Evolutionary conservation across 2,797 vertebrate species (phyloP).

Genomic region (Acrocephalus scirpaceus): DNA sequence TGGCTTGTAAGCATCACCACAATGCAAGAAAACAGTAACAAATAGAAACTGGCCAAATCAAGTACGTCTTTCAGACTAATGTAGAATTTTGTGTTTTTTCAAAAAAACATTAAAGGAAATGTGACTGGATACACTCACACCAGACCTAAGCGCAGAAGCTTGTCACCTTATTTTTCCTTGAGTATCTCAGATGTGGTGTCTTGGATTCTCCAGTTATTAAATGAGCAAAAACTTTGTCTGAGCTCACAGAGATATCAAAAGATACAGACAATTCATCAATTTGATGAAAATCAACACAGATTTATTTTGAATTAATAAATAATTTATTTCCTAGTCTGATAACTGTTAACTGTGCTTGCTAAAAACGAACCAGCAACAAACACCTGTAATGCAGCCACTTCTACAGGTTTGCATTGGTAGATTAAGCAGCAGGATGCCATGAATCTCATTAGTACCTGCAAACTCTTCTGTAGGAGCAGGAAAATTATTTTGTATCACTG

Average conservation of each 20-base stretch:
- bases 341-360: neutral
- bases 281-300: neutral
- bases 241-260: neutral
- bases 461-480: neutral
- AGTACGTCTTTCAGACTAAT: neutral
- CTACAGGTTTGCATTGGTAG: neutral
- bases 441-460: neutral
- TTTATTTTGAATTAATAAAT: neutral
- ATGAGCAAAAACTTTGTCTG: neutral
- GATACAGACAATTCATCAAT: neutral
- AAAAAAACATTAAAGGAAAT: neutral
- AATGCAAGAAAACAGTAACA: neutral
- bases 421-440: neutral
- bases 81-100: neutral
- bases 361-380: neutral
- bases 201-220: neutral
- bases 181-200: neutral
- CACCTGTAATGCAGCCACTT: accelerated
- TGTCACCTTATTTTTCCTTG: neutral
- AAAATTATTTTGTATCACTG: neutral
- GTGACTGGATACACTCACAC: neutral
- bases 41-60: neutral
- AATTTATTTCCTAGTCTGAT: neutral
- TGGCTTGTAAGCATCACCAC: neutral
- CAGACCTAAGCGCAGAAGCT: neutral